These are phyloP conservation scores for Pasiphila rectangulata DNA, from an alignment of 2,888 invertebrate genomes.

Conservation along the genomic window DNA sequence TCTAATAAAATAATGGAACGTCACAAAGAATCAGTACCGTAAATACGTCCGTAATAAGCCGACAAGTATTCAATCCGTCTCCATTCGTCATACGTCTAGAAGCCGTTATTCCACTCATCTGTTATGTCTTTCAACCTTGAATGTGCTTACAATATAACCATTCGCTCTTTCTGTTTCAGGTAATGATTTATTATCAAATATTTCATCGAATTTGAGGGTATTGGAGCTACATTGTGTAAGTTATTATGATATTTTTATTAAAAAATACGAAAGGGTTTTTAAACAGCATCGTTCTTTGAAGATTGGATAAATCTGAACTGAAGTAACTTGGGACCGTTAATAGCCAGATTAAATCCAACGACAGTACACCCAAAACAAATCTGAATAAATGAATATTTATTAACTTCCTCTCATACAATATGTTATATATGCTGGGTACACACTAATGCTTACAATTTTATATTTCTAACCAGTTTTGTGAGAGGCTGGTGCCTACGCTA, in stretches of 20 bases:
- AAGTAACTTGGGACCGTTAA: too few relatives aligned
- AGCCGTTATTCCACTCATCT: conserved; percentile 53
- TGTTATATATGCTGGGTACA: too few relatives aligned
- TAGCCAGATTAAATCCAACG: too few relatives aligned
- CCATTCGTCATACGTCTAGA: conserved; percentile 63
- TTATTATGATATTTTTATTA: background rate
- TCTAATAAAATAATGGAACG: conserved; percentile 73
- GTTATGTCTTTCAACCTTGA: conserved; percentile 40
- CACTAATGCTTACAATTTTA: too few relatives aligned
- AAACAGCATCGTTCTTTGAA: too few relatives aligned
- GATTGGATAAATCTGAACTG: too few relatives aligned
- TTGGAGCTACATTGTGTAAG: background rate
- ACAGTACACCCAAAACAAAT: too few relatives aligned
- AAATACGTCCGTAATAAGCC: conserved; percentile 70
- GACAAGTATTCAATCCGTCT: conserved; percentile 60
- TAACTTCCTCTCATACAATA: too few relatives aligned
- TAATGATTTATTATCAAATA: conserved; percentile 20
- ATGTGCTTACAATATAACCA: conserved; percentile 10
- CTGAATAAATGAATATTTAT: too few relatives aligned
- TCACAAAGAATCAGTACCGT: conserved; percentile 64
- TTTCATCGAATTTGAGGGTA: background rate
- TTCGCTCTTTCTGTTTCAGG: conserved; percentile 28
- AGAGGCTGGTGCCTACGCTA: too few relatives aligned
- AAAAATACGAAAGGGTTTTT: too few relatives aligned
- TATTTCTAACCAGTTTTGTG: too few relatives aligned